phyloP scores from a whole-genome alignment of 2,888 invertebrate genomes.

The Cepaea hortensis region DNA sequence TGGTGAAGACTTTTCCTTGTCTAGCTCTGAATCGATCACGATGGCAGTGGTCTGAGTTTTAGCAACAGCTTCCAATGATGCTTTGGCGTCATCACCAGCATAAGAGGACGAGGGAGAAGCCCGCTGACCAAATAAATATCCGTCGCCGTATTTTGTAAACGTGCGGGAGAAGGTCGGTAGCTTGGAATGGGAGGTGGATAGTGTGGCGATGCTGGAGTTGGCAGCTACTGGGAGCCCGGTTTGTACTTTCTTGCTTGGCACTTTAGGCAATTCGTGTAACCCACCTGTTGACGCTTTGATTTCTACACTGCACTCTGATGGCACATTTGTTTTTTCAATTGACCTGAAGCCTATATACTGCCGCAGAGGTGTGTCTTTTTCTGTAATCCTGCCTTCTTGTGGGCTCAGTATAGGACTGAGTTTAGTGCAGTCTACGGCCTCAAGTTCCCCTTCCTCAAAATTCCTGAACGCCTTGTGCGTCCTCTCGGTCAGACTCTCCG shows the following conservation, averaged over 20 bases:
- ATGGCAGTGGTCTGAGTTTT: background rate
- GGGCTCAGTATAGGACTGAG: conserved; percentile 34
- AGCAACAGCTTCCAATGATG: background rate
- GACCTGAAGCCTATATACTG: background rate
- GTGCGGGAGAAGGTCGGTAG: conserved; percentile 38
- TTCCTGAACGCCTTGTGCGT: conserved; percentile 40
- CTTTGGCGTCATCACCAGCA: background rate
- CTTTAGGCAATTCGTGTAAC: background rate
- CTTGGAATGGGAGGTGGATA: conserved; percentile 16
- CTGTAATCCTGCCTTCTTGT: background rate
- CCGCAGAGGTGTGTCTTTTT: background rate
- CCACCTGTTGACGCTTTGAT: conserved; percentile 5
- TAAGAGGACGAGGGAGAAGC: background rate
- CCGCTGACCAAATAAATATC: background rate
- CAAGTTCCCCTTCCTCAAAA: conserved; percentile 44
- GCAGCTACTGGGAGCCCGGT: conserved; percentile 13
- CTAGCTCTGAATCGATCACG: background rate
- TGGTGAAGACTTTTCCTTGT: conserved; percentile 2
- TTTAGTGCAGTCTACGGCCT: conserved; percentile 43
- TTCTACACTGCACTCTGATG: background rate
- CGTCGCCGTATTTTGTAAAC: conserved; percentile 22
- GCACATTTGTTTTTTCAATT: background rate
- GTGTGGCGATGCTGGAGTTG: background rate
- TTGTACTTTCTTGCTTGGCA: background rate
- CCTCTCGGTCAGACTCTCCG: conserved; percentile 40